These are phyloP conservation scores for Sula dactylatra DNA, from an alignment of 2,113 vertebrate species.

Conservation along the genomic window DNA sequence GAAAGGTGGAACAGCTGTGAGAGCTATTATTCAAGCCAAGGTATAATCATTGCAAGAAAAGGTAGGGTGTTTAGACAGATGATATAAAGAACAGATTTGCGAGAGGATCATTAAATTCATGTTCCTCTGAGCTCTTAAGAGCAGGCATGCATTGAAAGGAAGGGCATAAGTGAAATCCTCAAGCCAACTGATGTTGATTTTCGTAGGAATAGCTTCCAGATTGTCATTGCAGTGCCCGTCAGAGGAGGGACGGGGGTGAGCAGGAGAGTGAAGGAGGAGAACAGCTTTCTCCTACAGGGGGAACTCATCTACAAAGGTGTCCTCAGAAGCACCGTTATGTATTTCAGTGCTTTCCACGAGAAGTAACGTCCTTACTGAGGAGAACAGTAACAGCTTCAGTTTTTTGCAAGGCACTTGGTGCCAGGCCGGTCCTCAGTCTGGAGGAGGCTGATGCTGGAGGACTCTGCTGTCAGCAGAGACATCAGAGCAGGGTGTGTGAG, in stretches of 20 bases:
- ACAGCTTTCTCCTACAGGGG: neutral
- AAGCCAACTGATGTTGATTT: neutral
- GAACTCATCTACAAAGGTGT: neutral
- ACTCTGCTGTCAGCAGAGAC: neutral
- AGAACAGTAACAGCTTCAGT: neutral
- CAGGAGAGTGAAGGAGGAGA: neutral
- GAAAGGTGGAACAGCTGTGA: neutral
- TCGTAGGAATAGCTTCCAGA: neutral
- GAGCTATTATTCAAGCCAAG: neutral
- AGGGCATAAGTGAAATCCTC: neutral
- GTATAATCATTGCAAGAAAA: neutral
- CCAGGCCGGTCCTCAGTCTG: neutral
- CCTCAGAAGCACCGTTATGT: neutral
- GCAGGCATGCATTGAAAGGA: neutral
- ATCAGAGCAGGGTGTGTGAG: accelerated
- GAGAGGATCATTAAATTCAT: neutral
- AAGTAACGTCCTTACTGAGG: neutral
- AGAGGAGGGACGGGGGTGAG: neutral
- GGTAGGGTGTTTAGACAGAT: neutral
- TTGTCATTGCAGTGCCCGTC: neutral
- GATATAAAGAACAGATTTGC: neutral
- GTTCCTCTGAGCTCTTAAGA: neutral
- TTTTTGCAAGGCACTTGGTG: accelerated
- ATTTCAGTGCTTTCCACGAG: neutral
- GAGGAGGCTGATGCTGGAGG: neutral